Conservation (phyloP, 2,888 invertebrate genomes). For the Ennomos quercinarius region DNA sequence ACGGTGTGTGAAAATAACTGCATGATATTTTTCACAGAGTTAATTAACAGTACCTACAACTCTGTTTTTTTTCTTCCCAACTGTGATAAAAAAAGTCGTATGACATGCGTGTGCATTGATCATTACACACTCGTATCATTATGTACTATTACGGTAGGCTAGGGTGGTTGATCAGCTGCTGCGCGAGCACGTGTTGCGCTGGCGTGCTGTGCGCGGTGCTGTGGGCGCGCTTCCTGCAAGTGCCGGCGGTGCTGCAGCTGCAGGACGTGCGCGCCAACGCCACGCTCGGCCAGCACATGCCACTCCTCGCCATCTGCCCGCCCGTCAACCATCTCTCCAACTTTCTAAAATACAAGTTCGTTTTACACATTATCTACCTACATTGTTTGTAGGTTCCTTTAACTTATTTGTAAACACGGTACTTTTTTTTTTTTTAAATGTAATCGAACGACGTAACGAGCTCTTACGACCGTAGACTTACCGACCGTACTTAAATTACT, state of each 20-base stretch:
- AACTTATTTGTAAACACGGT: no score
- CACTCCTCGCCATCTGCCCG: conserved; percentile 62
- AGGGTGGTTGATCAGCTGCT: conserved; percentile 66
- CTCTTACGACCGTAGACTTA: no score
- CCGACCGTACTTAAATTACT: not conserved
- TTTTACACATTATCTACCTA: conserved; percentile 32
- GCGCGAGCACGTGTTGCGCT: conserved; percentile 67
- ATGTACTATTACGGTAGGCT: conserved; percentile 31
- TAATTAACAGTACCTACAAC: no score
- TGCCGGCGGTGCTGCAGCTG: conserved; percentile 66
- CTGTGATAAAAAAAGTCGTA: no score
- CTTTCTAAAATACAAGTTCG: conserved; percentile 53
- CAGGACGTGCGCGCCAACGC: conserved; percentile 41
- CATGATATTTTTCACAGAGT: no score
- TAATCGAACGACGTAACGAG: no score
- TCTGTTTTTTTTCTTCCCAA: no score
- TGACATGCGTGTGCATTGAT: no score
- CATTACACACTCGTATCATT: no score
- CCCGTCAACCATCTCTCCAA: conserved; percentile 50
- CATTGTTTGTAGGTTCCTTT: no score
- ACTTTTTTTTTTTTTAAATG: no score
- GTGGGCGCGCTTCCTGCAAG: conserved; percentile 69
- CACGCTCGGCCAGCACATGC: conserved; percentile 44
- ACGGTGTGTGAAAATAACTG: no score
- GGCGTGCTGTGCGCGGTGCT: conserved; percentile 68